Conservation (phyloP, 53 echinoderm and acorn worm species). For the Antedon mediterranea region DNA sequence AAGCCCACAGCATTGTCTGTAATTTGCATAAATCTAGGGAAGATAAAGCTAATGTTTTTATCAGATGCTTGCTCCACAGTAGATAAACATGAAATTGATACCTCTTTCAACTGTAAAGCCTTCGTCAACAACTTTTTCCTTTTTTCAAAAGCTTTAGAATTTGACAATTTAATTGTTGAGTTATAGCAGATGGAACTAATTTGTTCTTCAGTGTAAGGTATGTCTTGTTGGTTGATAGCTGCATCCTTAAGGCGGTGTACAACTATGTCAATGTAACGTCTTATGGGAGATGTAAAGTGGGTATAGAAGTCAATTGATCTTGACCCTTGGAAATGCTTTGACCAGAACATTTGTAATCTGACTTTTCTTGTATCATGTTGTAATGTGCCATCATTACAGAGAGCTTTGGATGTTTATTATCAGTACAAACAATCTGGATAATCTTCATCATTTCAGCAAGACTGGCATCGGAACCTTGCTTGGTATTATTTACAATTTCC, state of each 20-base stretch:
- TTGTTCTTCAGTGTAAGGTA: constrained; percentile 47
- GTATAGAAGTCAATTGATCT: constrained; percentile 13
- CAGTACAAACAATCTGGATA: constrained; percentile 33
- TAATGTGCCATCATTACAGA: constrained; percentile 35
- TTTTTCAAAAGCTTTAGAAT: constrained; percentile 36
- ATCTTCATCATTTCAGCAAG: constrained; percentile 33
- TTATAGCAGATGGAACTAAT: constrained; percentile 51
- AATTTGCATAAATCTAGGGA: constrained; percentile 10
- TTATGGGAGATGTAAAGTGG: constrained; percentile 71
- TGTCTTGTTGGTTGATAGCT: constrained; percentile 10
- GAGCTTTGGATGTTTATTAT: constrained; percentile 51
- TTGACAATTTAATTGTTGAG: constrained; percentile 43
- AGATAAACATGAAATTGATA: constrained; percentile 31
- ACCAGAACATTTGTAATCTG: constrained; percentile 44
- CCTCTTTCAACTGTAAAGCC: constrained; percentile 57
- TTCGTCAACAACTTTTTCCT: constrained; percentile 28
- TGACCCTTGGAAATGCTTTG: background rate
- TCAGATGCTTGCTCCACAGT: constrained; percentile 41
- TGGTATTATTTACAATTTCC: background rate
- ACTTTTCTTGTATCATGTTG: constrained; percentile 33
- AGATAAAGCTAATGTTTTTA: constrained; percentile 20
- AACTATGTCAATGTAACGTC: constrained; percentile 65
- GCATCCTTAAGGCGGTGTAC: constrained; percentile 61
- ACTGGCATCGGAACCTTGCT: background rate
- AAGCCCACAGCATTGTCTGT: background rate